Conservation (phyloP, 2,113 vertebrate genomes). For the Corvus moneduloides region DNA sequence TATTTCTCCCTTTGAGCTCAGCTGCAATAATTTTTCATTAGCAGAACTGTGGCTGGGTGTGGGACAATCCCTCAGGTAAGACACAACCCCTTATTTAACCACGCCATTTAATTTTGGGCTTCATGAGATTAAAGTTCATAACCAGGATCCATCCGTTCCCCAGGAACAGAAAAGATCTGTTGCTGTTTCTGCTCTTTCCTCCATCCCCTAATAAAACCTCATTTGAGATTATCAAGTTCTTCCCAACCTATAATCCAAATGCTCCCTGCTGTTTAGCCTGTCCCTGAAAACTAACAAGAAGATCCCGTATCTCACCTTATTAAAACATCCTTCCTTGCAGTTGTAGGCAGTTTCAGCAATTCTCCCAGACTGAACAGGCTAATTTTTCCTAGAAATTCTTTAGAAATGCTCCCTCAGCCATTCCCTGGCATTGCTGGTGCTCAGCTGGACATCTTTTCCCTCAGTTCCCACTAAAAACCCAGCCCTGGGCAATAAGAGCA, state of each 20-base stretch:
- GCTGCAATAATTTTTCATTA: background rate
- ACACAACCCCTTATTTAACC: background rate
- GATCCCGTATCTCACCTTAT: background rate
- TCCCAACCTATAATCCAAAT: background rate
- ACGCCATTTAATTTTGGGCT: background rate
- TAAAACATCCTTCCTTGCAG: background rate
- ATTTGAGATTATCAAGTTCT: background rate
- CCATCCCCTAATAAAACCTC: background rate
- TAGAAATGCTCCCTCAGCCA: background rate
- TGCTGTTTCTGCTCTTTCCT: background rate
- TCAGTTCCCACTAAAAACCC: background rate
- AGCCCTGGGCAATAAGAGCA: rapidly evolving
- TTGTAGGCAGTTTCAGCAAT: background rate
- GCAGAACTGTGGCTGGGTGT: background rate
- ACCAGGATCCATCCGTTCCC: background rate
- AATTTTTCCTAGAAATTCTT: background rate
- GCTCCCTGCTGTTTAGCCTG: background rate
- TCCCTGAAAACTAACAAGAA: background rate
- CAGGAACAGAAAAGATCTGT: background rate
- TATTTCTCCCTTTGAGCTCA: background rate
- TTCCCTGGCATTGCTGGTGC: background rate
- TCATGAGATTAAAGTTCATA: background rate
- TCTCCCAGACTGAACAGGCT: background rate
- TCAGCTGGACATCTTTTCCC: background rate
- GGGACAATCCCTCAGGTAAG: background rate